Evolutionary conservation across 2,113 vertebrate species (phyloP).

Genomic region (Pantherophis guttatus): DNA sequence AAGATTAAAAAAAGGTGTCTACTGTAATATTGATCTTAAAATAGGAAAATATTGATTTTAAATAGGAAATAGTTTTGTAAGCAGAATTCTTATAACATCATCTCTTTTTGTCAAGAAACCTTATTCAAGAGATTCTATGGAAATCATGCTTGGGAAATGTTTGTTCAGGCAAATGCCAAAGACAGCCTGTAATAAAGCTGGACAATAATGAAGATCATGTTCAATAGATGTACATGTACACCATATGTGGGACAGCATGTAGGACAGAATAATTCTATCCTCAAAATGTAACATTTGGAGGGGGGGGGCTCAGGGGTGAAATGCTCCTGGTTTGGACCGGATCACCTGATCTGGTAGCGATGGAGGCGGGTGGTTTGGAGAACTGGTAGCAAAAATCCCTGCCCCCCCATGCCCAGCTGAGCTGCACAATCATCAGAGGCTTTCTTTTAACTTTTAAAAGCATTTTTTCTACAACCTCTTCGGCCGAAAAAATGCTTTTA

Average conservation of each 20-base stretch:
- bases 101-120: neutral
- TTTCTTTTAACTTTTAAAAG: too few relatives aligned
- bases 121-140: neutral
- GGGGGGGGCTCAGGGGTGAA: too few relatives aligned
- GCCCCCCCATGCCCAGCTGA: too few relatives aligned
- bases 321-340: too few relatives aligned
- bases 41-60: neutral
- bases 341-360: too few relatives aligned
- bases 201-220: neutral
- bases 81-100: neutral
- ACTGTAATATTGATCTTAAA: neutral
- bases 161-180: neutral
- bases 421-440: too few relatives aligned
- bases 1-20: neutral
- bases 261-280: neutral
- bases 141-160: neutral
- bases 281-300: neutral
- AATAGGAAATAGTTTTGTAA: neutral
- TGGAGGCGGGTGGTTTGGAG: too few relatives aligned
- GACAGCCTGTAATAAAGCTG: neutral
- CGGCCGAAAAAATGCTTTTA: too few relatives aligned
- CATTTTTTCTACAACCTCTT: too few relatives aligned
- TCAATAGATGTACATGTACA: neutral
- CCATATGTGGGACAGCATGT: neutral
- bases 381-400: too few relatives aligned